phyloP scores from a whole-genome alignment of 2,888 invertebrate genomes.

The Octonoba sinensis region DNA sequence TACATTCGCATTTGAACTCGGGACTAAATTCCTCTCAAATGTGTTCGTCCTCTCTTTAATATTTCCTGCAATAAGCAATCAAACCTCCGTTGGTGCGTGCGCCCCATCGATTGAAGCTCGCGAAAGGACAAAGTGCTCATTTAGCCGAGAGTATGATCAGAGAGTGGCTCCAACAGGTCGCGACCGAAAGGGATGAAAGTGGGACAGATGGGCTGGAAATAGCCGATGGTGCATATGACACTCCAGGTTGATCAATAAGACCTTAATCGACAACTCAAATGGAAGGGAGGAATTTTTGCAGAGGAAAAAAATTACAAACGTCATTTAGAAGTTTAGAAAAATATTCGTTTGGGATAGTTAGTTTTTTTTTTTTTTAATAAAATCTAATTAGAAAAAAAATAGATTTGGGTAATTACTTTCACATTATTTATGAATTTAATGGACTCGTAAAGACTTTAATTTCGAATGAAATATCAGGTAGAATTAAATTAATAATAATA shows the following conservation, averaged over 20 bases:
- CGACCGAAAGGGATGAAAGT: slow-evolving; percentile 13
- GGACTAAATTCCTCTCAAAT: no score
- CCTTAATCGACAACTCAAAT: slow-evolving; percentile 9
- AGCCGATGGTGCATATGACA: slow-evolving; percentile 45
- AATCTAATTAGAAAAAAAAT: no score
- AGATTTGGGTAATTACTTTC: no score
- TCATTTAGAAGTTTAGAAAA: neutral
- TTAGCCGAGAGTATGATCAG: slow-evolving; percentile 31
- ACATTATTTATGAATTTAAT: no score
- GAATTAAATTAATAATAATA: no score
- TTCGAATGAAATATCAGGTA: no score
- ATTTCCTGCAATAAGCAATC: no score
- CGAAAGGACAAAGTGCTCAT: slow-evolving; percentile 40
- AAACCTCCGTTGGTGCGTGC: neutral
- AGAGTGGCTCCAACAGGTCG: slow-evolving; percentile 44
- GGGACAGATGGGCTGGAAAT: slow-evolving; percentile 47
- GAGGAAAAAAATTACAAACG: neutral
- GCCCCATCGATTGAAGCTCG: slow-evolving; percentile 22
- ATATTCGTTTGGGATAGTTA: no score
- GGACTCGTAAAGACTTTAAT: no score
- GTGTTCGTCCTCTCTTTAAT: no score
- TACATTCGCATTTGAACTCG: no score
- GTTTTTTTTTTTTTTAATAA: no score
- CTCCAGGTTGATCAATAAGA: slow-evolving; percentile 25
- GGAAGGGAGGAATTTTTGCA: neutral